Base-by-base conservation (phyloP, 64 coral and sea anemone genomes). In the Montipora foliosa region DNA sequence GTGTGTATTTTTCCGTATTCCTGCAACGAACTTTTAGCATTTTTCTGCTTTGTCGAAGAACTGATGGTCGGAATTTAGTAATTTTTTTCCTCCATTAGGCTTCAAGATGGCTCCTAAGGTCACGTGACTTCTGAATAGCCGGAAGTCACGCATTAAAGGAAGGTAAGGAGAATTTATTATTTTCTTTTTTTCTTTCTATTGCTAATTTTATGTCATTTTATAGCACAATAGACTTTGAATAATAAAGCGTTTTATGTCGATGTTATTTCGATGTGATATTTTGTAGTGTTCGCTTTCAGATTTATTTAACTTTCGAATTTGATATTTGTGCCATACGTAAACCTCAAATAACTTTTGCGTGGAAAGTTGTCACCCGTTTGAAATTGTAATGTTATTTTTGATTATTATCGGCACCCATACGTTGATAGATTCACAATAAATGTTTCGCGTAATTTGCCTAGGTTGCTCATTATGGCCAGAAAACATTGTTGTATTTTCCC, bases 61-160 rank as follows among this genome's bases (percentile, higher is more conserved):
- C 51, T 83, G 50, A 79, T 80, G 24, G 22, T 14, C 71, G 59
- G 60, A 89, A 77, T 46, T 19, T 37, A 2, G 12, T 25, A 88
- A 89, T 62, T 25, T 89, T 93, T 97, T 89, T 61, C 25, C 64
- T 75, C n/a, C 24, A 80, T 93, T 69, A 66, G 90, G 67, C 21
- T 47, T 87, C 95, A 97, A 97, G 95, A 97, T 97, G 95, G 95
- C 92, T 89, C 83, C 73, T 24, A 21, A 53, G 82, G 80, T 97
- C 95, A 97, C 92, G 88, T 97, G 95, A 94, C 47, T 55, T 16
- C 12, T 68, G 11, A 19, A 48, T 77, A 49, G 15, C 70, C 22
- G 64, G 11, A 58, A 12, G 17, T 79, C 91, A 89, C 94, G 92
- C 89, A 89, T 47, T 21, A 82, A 8, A 58, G 67, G 71, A 13